Conservation (phyloP, 1,140 invertebrate genomes). For the Andrena cerasifolii region DNA sequence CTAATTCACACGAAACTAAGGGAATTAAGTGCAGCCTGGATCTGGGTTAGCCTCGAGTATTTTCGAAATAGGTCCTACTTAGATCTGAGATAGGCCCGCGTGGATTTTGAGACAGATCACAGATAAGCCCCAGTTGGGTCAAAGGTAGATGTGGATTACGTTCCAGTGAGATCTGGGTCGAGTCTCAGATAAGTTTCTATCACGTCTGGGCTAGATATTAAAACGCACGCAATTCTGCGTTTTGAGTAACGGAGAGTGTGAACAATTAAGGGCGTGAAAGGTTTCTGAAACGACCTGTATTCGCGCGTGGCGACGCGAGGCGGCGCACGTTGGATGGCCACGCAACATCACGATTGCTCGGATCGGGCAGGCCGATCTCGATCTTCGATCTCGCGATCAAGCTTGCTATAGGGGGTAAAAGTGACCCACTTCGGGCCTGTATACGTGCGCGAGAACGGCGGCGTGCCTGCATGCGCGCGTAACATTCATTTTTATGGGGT, state of each 20-base stretch:
- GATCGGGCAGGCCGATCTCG: slow-evolving; percentile 39
- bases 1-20: no score
- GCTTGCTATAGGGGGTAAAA: slow-evolving; percentile 68
- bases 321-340: slow-evolving; percentile 9
- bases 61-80: no score
- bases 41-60: no score
- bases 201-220: no score
- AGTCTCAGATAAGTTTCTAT: no score
- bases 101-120: no score
- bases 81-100: no score
- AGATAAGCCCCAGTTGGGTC: no score
- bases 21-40: no score
- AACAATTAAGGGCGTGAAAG: background rate
- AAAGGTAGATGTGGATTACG: no score
- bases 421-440: slow-evolving; percentile 57
- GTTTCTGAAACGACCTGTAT: slow-evolving; percentile 7
- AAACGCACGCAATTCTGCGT: no score
- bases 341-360: slow-evolving; percentile 39
- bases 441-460: background rate
- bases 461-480: background rate
- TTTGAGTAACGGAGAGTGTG: background rate
- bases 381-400: slow-evolving; percentile 53
- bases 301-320: slow-evolving; percentile 6
- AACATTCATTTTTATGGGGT: slow-evolving; percentile 27
- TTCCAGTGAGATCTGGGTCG: no score